Base-by-base conservation (phyloP, 1,140 invertebrate species). In the Ceratina japonica region DNA sequence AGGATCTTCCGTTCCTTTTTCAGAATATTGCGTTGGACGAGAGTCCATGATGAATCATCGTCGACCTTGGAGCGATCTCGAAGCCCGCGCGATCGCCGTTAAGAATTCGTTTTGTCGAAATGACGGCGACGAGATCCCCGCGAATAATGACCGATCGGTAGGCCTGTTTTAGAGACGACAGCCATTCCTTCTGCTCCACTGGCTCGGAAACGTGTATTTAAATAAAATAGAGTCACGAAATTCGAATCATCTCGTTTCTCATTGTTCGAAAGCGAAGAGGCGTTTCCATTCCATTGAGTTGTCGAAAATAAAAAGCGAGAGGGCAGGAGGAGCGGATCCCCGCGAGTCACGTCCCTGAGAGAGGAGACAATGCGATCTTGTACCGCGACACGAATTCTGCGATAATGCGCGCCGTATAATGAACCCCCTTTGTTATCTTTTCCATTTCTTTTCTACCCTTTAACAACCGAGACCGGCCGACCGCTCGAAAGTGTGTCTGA, bases 1-100 rank as follows among this genome's bases (percentile, higher is more conserved):
- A 22, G 24, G 24, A 64, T 54, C 61, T 44, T 44, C 64, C 61
- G 61, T 74, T 74, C 61, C 49, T 64, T 74, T 74, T 74, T 74
- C 61, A 63, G 72, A 74, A 52, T 20, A 64, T 31, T n/a, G 12
- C 44, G 44, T 68, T 54, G n/a, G 54, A 61, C n/a, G 64, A 70
- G 20, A n/a, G 61, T 76, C 70, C 44, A n/a, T 16, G 75, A 70
- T 70, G 65, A 76, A 70, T 76, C 75, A 76, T 76, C 65, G 27
- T 56, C 54, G 54, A 16, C 75, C 56, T 76, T 70, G 75, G 16
- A 51, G 31, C 56, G 44, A 76, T 70, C 56, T 69, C 65, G n/a
- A 44, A 20, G 31, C 69, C 16, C 69, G 64, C 20, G n/a, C 64
- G 69, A 13, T 18, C n/a, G 8, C 3, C 20, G 44, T 61, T 44